Conservation (phyloP, 2,113 vertebrate genomes). For the Pyxicephalus adspersus region DNA sequence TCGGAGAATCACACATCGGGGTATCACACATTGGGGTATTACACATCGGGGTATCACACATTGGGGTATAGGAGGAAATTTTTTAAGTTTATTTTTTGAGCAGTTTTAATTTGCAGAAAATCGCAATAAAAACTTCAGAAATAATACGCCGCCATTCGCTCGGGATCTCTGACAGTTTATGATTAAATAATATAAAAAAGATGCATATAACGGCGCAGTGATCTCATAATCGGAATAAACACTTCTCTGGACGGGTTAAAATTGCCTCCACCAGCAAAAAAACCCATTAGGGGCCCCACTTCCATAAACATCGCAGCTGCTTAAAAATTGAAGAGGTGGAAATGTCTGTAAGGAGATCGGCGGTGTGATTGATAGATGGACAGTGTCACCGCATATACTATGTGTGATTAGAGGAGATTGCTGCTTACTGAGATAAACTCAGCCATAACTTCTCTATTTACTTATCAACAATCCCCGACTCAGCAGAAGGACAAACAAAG, state of each 20-base stretch:
- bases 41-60: too few relatives aligned
- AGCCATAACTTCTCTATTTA: slow-evolving; percentile 15
- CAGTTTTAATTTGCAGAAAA: too few relatives aligned
- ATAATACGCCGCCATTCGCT: too few relatives aligned
- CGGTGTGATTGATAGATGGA: slow-evolving; percentile 20
- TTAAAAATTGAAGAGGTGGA: slow-evolving; percentile 29
- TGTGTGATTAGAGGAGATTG: slow-evolving; percentile 21
- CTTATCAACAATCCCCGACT: background rate
- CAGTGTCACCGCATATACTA: background rate
- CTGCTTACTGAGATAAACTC: background rate
- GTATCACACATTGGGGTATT: too few relatives aligned
- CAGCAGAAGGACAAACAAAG: background rate
- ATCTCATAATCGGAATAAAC: background rate
- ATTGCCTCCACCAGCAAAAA: background rate
- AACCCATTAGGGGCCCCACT: background rate
- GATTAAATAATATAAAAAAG: background rate
- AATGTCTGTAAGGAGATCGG: background rate
- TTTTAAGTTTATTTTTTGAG: too few relatives aligned
- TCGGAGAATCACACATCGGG: too few relatives aligned
- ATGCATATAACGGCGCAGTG: background rate
- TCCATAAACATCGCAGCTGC: slow-evolving; percentile 26
- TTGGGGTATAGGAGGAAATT: too few relatives aligned
- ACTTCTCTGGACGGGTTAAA: background rate
- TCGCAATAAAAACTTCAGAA: too few relatives aligned
- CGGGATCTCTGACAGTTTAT: too few relatives aligned